Percentiles rank a stretch among this genome's conserved stretches.
Evolutionary conservation across 2,888 invertebrate species (phyloP).

Genomic region (Epistrophe eligans): DNA sequence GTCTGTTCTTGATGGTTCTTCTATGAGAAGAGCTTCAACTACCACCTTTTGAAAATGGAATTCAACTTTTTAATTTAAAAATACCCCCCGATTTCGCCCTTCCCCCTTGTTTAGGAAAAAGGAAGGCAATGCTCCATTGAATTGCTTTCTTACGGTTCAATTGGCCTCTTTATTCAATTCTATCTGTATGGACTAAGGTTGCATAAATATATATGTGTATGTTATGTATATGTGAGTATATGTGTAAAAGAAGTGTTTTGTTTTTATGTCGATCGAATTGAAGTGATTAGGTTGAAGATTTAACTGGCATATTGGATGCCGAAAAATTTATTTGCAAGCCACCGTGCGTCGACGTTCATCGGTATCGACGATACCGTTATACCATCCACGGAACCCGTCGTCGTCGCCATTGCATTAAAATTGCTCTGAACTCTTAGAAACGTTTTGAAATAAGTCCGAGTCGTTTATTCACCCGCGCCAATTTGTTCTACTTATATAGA

Average conservation of each 20-base stretch:
- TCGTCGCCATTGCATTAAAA: conserved; percentile 49
- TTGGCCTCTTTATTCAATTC: conserved; percentile 46
- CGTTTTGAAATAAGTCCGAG: conserved; percentile 33
- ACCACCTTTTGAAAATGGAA: conserved; percentile 53
- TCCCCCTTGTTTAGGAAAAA: neutral
- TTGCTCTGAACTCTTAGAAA: conserved; percentile 32
- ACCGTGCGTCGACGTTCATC: neutral
- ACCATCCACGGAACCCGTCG: conserved; percentile 2
- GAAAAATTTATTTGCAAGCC: conserved; percentile 54
- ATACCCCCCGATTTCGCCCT: conserved; percentile 30
- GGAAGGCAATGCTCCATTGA: conserved; percentile 61
- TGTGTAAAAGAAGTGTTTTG: conserved; percentile 18
- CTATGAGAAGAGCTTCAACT: conserved; percentile 26
- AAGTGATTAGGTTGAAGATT: conserved; percentile 69
- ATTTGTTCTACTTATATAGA: conserved; percentile 46
- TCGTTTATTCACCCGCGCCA: neutral
- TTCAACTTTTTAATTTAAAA: conserved; percentile 73
- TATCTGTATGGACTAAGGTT: neutral
- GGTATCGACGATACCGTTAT: neutral
- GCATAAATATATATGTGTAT: conserved; percentile 9
- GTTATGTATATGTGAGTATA: neutral
- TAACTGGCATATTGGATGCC: conserved; percentile 67
- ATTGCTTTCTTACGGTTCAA: conserved; percentile 69
- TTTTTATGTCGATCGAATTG: conserved; percentile 66
- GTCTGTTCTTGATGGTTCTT: conserved; percentile 61